phyloP scores from a whole-genome alignment of 2,888 invertebrate genomes.

The Drosophila neutralis region DNA sequence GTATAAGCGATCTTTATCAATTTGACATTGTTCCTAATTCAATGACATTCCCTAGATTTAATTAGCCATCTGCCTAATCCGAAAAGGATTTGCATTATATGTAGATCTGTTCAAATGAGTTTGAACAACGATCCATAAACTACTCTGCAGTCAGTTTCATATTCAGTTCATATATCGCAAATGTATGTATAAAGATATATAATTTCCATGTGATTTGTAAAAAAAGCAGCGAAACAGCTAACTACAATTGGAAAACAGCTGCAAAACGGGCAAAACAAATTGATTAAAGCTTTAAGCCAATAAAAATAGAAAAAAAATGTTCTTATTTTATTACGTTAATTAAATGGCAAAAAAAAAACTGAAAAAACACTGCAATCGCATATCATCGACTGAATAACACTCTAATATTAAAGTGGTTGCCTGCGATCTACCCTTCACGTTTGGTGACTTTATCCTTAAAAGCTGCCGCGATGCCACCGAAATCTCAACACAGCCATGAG shows the following conservation, averaged over 20 bases:
- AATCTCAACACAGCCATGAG: background rate
- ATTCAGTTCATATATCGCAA: background rate
- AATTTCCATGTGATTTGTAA: background rate
- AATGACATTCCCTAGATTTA: background rate
- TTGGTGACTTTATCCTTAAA: background rate
- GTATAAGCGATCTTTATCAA: constrained; percentile 23
- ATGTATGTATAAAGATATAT: background rate
- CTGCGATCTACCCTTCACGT: background rate
- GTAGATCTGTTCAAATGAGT: background rate
- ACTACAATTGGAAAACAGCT: constrained; percentile 27
- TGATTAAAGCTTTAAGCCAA: background rate
- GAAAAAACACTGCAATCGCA: background rate
- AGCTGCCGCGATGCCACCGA: background rate
- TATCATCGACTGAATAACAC: background rate
- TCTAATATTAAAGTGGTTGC: background rate
- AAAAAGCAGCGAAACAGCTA: background rate
- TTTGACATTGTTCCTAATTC: background rate
- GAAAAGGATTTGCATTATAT: background rate
- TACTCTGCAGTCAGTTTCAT: background rate
- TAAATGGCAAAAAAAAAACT: background rate
- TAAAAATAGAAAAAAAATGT: background rate
- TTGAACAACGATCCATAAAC: background rate
- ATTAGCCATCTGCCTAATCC: background rate
- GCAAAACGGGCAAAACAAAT: constrained; percentile 1
- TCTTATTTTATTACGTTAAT: background rate